A percentile compares a stretch with the other conserved stretches of the same genome.
Evolutionary conservation across 2,113 vertebrate species (phyloP).

Genomic region (Tragelaphus strepsiceros): DNA sequence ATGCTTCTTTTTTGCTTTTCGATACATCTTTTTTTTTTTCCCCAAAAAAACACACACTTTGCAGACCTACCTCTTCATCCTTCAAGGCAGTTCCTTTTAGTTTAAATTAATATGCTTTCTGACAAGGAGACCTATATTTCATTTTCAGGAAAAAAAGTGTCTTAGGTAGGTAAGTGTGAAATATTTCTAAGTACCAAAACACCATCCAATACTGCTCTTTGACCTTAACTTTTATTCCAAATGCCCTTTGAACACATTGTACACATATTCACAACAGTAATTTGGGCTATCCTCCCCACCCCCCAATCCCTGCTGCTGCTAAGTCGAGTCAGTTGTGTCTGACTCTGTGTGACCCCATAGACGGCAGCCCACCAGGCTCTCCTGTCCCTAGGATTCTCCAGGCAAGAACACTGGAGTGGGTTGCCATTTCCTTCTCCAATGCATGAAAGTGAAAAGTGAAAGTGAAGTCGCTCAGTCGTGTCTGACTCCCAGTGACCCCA

Average conservation of each 20-base stretch:
- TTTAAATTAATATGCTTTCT: not conserved
- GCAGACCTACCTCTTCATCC: not conserved
- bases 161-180: not conserved
- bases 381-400: too few relatives aligned
- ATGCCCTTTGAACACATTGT: not conserved
- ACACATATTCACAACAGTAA: not conserved
- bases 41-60: rapidly evolving
- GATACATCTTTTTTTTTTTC: rapidly evolving
- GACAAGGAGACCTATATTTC: not conserved
- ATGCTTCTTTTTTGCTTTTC: not conserved
- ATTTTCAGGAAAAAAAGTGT: not conserved
- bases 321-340: too few relatives aligned
- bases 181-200: too few relatives aligned
- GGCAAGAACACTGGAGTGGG: too few relatives aligned
- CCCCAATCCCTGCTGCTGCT: too few relatives aligned
- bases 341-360: too few relatives aligned
- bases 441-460: too few relatives aligned
- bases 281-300: not conserved
- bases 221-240: not conserved
- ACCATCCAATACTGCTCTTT: not conserved
- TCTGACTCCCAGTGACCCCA: too few relatives aligned
- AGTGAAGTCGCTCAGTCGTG: too few relatives aligned
- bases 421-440: too few relatives aligned
- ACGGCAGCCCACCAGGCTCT: too few relatives aligned
- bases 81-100: not conserved